Percentiles rank a stretch among this genome's conserved stretches.
These are phyloP conservation scores for Bryconaethiops microstoma DNA, from an alignment of 2,797 vertebrate species.

Conservation along the genomic window DNA sequence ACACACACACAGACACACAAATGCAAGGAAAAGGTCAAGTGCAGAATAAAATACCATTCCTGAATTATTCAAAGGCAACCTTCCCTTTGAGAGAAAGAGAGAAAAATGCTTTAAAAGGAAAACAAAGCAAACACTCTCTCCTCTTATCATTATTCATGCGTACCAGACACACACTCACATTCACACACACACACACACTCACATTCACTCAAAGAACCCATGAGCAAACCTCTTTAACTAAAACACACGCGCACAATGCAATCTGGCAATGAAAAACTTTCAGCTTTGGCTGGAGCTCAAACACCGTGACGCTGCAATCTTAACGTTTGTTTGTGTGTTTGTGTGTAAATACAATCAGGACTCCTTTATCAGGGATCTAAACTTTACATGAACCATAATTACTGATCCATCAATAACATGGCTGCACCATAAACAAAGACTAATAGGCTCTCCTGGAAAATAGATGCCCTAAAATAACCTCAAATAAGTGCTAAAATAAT, in stretches of 20 bases:
- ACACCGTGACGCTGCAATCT: background rate
- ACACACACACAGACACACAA: slow-evolving; percentile 39
- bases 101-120: slow-evolving; percentile 32
- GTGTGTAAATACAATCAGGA: too few relatives aligned
- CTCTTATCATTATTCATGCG: slow-evolving; percentile 64
- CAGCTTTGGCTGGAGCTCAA: background rate
- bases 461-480: too few relatives aligned
- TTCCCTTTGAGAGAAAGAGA: slow-evolving; percentile 69
- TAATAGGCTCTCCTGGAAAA: too few relatives aligned
- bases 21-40: slow-evolving; percentile 53
- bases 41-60: slow-evolving; percentile 70
- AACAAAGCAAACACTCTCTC: slow-evolving; percentile 61
- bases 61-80: slow-evolving; percentile 77
- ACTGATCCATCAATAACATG: background rate
- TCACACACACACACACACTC: too few relatives aligned
- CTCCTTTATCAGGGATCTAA: too few relatives aligned
- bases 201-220: slow-evolving; percentile 19
- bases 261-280: background rate
- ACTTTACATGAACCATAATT: too few relatives aligned
- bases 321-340: background rate
- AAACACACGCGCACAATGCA: background rate
- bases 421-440: background rate
- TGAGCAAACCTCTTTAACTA: slow-evolving; percentile 21
- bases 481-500: too few relatives aligned
- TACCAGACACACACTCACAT: slow-evolving; percentile 5